These are phyloP conservation scores for Hesperia comma DNA, from an alignment of 2,888 invertebrate genomes.

Conservation along the genomic window DNA sequence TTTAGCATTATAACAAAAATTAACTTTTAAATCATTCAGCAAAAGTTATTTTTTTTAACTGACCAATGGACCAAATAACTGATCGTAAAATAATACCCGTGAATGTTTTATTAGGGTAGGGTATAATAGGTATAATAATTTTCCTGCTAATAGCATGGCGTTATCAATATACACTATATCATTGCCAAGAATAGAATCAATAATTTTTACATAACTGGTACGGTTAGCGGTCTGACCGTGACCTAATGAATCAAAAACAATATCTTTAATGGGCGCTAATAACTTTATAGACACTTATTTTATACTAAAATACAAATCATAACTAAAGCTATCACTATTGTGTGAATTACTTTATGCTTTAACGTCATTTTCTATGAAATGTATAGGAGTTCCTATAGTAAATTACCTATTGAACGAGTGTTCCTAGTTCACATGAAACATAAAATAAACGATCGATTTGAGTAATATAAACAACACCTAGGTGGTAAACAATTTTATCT, in stretches of 20 bases:
- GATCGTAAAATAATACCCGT: too few species aligned
- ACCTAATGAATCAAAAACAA: background rate
- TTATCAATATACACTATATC: background rate
- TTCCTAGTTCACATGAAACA: background rate
- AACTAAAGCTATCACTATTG: too few species aligned
- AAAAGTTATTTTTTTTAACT: too few species aligned
- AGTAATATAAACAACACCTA: background rate
- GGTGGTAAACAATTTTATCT: background rate
- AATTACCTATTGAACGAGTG: too few species aligned
- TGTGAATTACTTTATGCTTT: background rate
- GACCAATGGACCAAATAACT: too few species aligned
- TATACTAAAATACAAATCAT: too few species aligned
- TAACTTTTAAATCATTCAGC: too few species aligned
- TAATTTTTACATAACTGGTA: background rate
- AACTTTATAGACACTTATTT: too few species aligned
- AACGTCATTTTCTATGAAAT: background rate
- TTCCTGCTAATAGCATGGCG: background rate
- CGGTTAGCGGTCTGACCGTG: background rate
- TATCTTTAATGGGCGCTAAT: too few species aligned
- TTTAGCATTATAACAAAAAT: too few species aligned
- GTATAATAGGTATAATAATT: background rate
- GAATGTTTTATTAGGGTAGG: too few species aligned
- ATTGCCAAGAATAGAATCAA: background rate
- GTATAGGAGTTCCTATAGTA: background rate
- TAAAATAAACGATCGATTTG: background rate